phyloP scores from a whole-genome alignment of 2,113 vertebrate species.

The Miniopterus natalensis region DNA sequence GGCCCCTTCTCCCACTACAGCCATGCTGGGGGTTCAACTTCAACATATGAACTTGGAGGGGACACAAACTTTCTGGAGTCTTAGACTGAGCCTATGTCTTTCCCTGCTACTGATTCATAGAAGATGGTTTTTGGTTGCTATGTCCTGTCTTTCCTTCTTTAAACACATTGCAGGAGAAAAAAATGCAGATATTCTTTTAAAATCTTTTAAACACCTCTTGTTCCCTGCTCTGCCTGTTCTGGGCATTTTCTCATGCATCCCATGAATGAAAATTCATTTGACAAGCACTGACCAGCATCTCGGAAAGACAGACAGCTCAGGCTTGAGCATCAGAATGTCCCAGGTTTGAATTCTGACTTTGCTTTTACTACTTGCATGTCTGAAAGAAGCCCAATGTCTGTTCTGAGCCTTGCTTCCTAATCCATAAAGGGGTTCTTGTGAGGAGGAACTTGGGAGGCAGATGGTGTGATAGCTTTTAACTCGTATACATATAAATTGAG shows the following conservation, averaged over 20 bases:
- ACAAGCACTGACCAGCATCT: not conserved
- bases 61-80: not conserved
- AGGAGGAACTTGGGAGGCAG: not conserved
- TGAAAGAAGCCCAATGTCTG: not conserved
- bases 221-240: not conserved
- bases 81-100: not conserved
- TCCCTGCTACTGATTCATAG: not conserved
- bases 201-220: not conserved
- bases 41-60: not conserved
- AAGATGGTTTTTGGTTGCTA: not conserved
- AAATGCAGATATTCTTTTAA: not conserved
- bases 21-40: not conserved
- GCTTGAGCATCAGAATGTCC: not conserved
- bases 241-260: not conserved
- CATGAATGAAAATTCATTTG: not conserved
- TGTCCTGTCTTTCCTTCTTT: not conserved
- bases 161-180: not conserved
- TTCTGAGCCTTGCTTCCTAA: not conserved
- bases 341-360: not conserved
- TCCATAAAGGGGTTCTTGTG: not conserved
- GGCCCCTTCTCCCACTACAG: not conserved
- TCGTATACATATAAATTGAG: too few relatives aligned
- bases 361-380: not conserved
- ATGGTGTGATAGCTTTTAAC: not conserved
- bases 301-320: not conserved